phyloP scores from a whole-genome alignment of 2,113 vertebrate species.

The Dasypus novemcinctus region DNA sequence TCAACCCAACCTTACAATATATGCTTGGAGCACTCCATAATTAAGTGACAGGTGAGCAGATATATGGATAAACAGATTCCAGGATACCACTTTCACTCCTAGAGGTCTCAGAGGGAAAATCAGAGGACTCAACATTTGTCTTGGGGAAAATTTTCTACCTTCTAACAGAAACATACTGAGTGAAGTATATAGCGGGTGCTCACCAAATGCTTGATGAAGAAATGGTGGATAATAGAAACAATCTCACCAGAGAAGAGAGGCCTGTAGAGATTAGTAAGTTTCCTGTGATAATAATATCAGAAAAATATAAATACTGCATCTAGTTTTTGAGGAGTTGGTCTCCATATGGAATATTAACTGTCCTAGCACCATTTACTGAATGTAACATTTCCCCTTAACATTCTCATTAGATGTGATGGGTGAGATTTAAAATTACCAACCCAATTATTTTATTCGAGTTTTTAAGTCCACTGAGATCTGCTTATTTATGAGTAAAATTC shows the following conservation, averaged over 20 bases:
- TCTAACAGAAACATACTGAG: neutral
- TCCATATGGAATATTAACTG: neutral
- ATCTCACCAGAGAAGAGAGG: neutral
- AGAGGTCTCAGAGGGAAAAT: neutral
- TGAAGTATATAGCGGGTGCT: neutral
- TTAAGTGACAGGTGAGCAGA: neutral
- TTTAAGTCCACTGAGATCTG: neutral
- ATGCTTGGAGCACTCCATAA: neutral
- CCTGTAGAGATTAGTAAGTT: neutral
- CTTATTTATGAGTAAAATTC: neutral
- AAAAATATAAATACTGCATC: neutral
- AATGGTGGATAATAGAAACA: neutral
- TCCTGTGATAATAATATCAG: neutral
- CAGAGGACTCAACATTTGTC: neutral
- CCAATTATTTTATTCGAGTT: conserved; percentile 36
- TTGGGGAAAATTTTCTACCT: neutral
- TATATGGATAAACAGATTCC: neutral
- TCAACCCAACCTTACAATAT: neutral
- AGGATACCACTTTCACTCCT: neutral
- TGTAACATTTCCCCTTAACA: neutral
- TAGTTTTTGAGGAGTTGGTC: neutral
- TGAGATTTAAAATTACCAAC: neutral
- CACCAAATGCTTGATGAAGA: neutral
- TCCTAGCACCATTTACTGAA: neutral
- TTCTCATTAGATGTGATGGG: neutral